Evolutionary conservation across 1,140 invertebrate species (phyloP), one percentile per base, ranked within the genome.

Genomic region (Drosophila kikkawai): DNA sequence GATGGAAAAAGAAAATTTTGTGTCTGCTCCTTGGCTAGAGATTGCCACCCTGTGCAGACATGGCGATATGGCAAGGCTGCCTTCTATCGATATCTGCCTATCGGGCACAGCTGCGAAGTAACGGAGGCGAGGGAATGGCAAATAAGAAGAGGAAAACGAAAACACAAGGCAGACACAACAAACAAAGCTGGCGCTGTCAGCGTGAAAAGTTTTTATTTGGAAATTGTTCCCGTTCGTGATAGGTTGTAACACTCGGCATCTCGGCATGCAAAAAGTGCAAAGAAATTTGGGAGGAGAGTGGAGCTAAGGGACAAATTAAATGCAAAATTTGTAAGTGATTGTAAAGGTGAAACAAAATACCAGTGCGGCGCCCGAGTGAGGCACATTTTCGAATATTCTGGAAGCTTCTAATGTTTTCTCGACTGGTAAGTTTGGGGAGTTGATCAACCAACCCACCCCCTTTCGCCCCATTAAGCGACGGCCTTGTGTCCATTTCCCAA

Each of bases 401-500:
- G 63, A 66, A 66, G 19, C 29, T 69, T 67, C 45, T 50, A 19
- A 17, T 17, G 22, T 45, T 34, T 17, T 51, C 26, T 26, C 0
- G 6, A 51, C 45, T 66, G 63, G 63, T 70, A 57, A 70, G 55
- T 29, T 29, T 9, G n/a, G 8, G 12, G 7, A 55, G 19, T 11
- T 55, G 17, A 37, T 56, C 19, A 39, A n/a, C 53, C 15, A 44
- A 36, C 19, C n/a, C 15, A 41, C n/a, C 29, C 53, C 47, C 42
- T 39, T 41, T 41, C 44, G 50, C 53, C 50, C 47, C 69, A 67
- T 48, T 57, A 19, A 19, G 36, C 44, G 19, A 63, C 59, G 84
- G 88, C 84, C 84, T 88, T 88, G 85, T 80, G 68, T 79, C 55
- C 74, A 90, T 84, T 88, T 84, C 66, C 59, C 73, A 78, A 79